Conservation (phyloP, 2,888 invertebrate species). For the Ellobium chinense region DNA sequence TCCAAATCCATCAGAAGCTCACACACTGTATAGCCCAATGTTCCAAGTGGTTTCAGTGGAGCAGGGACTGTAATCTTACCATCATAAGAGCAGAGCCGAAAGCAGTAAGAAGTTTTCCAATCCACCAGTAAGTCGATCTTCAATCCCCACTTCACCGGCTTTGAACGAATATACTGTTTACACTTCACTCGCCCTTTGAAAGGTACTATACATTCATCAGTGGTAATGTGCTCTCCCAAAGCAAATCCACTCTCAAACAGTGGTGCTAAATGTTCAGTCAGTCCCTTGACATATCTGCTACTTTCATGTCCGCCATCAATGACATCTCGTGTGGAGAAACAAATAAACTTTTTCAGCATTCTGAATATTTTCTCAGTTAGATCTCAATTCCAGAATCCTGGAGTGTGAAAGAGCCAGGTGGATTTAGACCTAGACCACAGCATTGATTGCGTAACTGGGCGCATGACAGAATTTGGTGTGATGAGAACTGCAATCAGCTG, state of each 20-base stretch:
- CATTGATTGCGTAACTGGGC: not conserved
- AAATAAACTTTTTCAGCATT: not conserved
- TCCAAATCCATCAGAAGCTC: not conserved
- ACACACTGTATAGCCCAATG: not conserved
- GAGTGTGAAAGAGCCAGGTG: not conserved
- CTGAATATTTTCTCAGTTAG: not conserved
- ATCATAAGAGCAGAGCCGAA: not conserved
- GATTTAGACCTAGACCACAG: not conserved
- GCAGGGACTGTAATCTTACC: not conserved
- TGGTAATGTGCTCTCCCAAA: not conserved
- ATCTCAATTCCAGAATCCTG: not conserved
- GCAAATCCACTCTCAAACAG: not conserved
- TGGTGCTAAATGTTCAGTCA: not conserved
- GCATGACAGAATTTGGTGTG: not conserved
- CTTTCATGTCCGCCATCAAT: not conserved
- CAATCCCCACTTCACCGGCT: not conserved
- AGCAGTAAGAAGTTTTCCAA: not conserved
- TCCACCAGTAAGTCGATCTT: not conserved
- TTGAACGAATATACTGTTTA: not conserved
- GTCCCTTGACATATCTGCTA: not conserved
- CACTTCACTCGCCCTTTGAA: not conserved
- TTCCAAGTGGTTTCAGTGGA: not conserved
- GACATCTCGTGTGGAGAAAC: not conserved
- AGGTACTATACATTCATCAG: not conserved
- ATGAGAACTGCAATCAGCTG: not conserved